These are phyloP conservation scores for Adela reaumurella DNA, from an alignment of 2,888 invertebrate genomes.

Conservation along the genomic window DNA sequence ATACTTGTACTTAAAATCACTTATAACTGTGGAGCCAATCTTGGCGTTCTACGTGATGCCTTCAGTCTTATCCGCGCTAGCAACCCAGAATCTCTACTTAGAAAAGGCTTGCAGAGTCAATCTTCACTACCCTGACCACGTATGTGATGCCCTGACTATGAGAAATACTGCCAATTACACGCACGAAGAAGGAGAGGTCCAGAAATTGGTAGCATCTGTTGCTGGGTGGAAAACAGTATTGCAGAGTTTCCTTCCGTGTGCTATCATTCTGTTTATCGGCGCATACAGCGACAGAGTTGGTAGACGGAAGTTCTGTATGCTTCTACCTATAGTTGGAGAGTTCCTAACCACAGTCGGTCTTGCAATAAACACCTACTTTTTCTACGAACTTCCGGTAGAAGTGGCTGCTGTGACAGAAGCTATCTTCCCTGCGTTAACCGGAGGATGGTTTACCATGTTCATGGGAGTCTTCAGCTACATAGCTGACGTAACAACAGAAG, in stretches of 20 bases:
- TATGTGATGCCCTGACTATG: conserved; percentile 73
- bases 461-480: conserved; percentile 90
- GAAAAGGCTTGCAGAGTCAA: conserved; percentile 87
- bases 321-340: conserved; percentile 77
- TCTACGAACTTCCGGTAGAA: conserved; percentile 76
- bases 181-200: conserved; percentile 62
- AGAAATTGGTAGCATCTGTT: conserved; percentile 74
- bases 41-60: conserved; percentile 68
- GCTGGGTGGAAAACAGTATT: conserved; percentile 83
- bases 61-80: conserved; percentile 65
- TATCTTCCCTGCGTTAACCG: conserved; percentile 76
- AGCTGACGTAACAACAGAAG: conserved; percentile 79
- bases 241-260: conserved; percentile 76
- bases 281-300: conserved; percentile 71
- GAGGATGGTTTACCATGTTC: conserved; percentile 87
- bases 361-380: conserved; percentile 75
- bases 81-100: conserved; percentile 80
- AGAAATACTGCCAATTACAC: conserved; percentile 64
- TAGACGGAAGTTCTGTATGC: conserved; percentile 75
- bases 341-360: conserved; percentile 74
- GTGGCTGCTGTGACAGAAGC: conserved; percentile 76
- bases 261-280: conserved; percentile 77
- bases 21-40: conserved; percentile 75
- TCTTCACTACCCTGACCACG: conserved; percentile 64
- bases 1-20: conserved; percentile 52